Base-by-base conservation (phyloP, 2,888 invertebrate species). In the Osmoderma eremita region DNA sequence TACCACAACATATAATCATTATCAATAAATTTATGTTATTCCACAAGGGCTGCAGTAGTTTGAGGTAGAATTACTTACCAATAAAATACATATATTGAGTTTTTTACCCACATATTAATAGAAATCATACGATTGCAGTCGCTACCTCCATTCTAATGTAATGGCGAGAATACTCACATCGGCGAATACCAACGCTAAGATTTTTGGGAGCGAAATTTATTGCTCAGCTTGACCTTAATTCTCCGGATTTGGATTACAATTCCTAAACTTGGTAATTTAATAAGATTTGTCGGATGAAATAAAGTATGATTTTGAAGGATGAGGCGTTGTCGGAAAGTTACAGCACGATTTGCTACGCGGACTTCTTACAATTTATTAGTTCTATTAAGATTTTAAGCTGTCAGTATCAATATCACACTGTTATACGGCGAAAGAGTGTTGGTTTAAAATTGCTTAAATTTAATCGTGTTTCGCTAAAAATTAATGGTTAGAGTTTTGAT, bases 301-400 rank as follows among this genome's bases (percentile, higher is more conserved):
- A 42, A 42, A 42, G 42, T 42, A 42, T 42, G 6, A 42, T 42
- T 42, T 13, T 42, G 42, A 42, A 42, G 17, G 42, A 42, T 42
- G 42, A 42, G 42, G 42, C 42, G 13, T 17, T 12, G 42, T 42
- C 42, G 13, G 10, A n/a, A 42, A 42, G 42, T 42, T 42, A 42
- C 17, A 3, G 15, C 12, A 15, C 42, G 42, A 17, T 42, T 42
- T 42, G 42, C 42, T 42, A 17, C 42, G 42, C 42, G 42, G 17
- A 42, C n/a, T 17, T 17, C 15, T 42, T 17, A n/a, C 10, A 13
- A 42, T 42, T 42, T 42, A 42, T 42, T 3, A 8, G 1, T 6
- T 12, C 17, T 42, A 42, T 42, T 42, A 42, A 42, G 17, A 42
- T n/a, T 42, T 12, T 12, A 42, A 42, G 17, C 13, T 42, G 13